Percentiles rank a stretch among this genome's conserved stretches.
These are phyloP conservation scores for Torymus texanus DNA, from an alignment of 2,888 invertebrate species.

Conservation along the genomic window DNA sequence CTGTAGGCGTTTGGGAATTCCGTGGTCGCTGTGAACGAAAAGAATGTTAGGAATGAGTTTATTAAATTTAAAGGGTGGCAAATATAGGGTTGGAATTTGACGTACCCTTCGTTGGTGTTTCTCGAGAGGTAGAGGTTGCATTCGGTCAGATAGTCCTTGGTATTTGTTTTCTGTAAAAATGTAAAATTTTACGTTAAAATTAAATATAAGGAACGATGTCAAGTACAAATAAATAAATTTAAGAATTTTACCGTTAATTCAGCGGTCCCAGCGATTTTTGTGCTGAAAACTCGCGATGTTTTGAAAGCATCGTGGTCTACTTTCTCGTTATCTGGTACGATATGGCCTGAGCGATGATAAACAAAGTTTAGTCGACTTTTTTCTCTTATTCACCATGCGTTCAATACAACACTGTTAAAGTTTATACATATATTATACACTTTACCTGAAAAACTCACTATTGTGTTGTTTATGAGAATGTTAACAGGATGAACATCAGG, in stretches of 20 bases:
- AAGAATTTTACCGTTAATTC: constrained; percentile 19
- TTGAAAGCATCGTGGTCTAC: neutral
- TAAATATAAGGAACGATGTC: no score
- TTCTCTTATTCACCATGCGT: no score
- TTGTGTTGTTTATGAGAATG: constrained; percentile 54
- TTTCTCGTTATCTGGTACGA: constrained; percentile 22
- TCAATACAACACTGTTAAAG: no score
- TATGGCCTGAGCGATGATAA: constrained; percentile 7
- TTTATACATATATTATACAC: neutral
- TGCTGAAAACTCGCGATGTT: constrained; percentile 18
- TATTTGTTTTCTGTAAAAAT: neutral
- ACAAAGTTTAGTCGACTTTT: no score
- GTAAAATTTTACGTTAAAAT: no score
- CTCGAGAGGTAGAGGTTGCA: constrained; percentile 35
- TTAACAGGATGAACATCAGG: constrained; percentile 52
- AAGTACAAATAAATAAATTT: no score
- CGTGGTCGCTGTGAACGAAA: neutral
- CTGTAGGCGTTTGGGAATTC: constrained; percentile 31
- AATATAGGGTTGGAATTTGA: neutral
- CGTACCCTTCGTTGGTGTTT: constrained; percentile 37
- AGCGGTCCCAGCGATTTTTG: constrained; percentile 39
- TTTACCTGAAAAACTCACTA: constrained; percentile 57
- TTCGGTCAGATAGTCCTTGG: neutral
- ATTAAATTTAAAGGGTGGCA: neutral
- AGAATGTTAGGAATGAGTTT: neutral